phyloP scores from a whole-genome alignment of 2,113 vertebrate species.

The Lamprologus ornatipinnis region DNA sequence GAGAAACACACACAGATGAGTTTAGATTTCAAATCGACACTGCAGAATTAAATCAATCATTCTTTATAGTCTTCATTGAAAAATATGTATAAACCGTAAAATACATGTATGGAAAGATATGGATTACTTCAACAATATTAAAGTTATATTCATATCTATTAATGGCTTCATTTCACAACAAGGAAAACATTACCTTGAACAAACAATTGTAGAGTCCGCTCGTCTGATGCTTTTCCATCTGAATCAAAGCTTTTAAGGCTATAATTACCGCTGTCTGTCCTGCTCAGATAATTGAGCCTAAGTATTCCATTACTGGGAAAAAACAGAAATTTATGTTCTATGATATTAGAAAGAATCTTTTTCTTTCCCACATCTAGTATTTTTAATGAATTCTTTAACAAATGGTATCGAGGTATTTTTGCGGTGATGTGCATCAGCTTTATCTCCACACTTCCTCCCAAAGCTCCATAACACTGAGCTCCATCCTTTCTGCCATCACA shows the following conservation, averaged over 20 bases:
- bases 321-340: accelerated
- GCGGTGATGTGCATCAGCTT: accelerated
- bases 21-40: accelerated
- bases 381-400: neutral
- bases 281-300: neutral
- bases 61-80: neutral
- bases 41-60: neutral
- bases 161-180: neutral
- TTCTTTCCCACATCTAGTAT: neutral
- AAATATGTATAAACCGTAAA: accelerated
- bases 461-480: neutral
- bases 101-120: accelerated
- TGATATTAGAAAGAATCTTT: neutral
- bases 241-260: neutral
- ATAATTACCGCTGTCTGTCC: neutral
- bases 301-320: neutral
- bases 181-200: neutral
- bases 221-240: neutral
- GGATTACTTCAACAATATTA: accelerated
- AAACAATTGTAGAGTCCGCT: neutral
- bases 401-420: neutral
- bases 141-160: neutral
- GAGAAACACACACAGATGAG: neutral
- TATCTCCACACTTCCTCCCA: neutral
- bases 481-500: neutral